phyloP scores from a whole-genome alignment of 2,113 vertebrate genomes.

The Clarias batrachus region DNA sequence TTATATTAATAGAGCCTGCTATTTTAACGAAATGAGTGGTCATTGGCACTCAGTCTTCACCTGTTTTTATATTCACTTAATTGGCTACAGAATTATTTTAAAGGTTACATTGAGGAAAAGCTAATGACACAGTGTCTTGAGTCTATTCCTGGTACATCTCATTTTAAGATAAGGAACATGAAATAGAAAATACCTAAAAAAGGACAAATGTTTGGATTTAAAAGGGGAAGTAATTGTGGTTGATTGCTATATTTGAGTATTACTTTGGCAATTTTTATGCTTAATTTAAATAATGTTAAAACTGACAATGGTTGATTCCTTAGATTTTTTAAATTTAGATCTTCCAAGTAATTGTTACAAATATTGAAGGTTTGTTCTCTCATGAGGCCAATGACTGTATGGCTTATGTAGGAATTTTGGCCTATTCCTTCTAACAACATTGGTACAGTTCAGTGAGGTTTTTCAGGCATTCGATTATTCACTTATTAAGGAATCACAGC shows the following conservation, averaged over 20 bases:
- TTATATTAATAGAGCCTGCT: neutral
- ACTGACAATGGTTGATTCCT: neutral
- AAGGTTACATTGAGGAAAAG: neutral
- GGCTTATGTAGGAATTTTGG: too few species aligned
- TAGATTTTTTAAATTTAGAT: neutral
- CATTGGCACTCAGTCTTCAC: neutral
- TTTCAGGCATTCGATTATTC: too few species aligned
- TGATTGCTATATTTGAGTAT: neutral
- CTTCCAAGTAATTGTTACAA: neutral
- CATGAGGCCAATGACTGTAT: too few species aligned
- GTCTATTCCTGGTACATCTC: neutral
- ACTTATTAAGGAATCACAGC: too few species aligned
- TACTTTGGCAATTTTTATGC: neutral
- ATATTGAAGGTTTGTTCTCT: too few species aligned
- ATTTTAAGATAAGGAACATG: neutral
- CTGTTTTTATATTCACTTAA: neutral
- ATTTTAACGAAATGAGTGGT: neutral
- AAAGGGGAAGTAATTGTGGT: neutral
- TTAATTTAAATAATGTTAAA: neutral
- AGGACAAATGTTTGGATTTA: conserved; percentile 1
- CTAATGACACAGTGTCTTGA: neutral
- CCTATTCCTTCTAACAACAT: too few species aligned
- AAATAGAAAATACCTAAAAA: neutral
- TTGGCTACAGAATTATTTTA: neutral
- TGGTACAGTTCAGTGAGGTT: too few species aligned